A percentile compares a stretch with the other conserved stretches of the same genome.
These are phyloP conservation scores for Drosophila truncata DNA, from an alignment of 1,140 invertebrate species.

Conservation along the genomic window DNA sequence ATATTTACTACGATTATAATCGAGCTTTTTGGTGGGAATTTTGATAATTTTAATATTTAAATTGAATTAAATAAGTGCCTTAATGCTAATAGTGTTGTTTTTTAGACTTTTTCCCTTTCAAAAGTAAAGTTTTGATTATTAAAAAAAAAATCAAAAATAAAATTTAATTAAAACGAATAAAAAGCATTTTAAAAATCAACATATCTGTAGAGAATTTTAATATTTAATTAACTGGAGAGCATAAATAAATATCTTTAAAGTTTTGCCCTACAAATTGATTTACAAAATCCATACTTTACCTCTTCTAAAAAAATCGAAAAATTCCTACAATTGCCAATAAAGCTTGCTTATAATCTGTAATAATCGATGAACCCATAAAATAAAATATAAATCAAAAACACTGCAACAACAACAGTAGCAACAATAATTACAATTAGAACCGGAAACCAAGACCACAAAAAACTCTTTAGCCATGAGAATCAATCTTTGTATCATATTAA, in stretches of 20 bases:
- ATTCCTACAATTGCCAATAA: no score
- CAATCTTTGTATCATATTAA: slow-evolving; percentile 65
- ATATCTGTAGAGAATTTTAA: neutral
- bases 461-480: slow-evolving; percentile 64
- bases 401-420: slow-evolving; percentile 39
- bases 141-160: no score
- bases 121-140: neutral
- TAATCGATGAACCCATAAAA: slow-evolving; percentile 23
- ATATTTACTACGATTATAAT: slow-evolving; percentile 23
- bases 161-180: no score
- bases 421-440: slow-evolving; percentile 32
- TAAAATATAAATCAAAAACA: slow-evolving; percentile 25
- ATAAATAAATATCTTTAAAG: neutral
- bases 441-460: slow-evolving; percentile 38
- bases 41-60: neutral
- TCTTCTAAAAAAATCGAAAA: no score
- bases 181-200: no score
- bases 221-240: neutral
- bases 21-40: neutral
- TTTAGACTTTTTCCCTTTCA: neutral
- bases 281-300: neutral
- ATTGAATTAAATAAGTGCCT: neutral
- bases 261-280: neutral
- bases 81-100: neutral
- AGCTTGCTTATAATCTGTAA: neutral